These are phyloP conservation scores for Phrynosoma platyrhinos DNA, from an alignment of 2,113 vertebrate species.

Conservation along the genomic window DNA sequence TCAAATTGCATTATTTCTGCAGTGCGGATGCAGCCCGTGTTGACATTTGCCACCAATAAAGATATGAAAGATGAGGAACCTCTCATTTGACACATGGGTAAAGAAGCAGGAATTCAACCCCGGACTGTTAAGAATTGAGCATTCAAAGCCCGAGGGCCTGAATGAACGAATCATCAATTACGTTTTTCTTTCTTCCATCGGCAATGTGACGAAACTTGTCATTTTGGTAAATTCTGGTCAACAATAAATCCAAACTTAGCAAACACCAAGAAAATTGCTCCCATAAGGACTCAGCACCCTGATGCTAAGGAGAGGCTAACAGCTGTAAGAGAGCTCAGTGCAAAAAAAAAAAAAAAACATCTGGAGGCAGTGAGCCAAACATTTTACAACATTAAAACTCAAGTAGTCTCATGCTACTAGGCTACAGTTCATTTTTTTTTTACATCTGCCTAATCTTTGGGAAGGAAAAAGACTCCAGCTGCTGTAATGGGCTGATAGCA, in stretches of 20 bases:
- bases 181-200: background rate
- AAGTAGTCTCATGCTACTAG: conserved; percentile 33
- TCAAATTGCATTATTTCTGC: no score
- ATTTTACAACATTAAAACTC: background rate
- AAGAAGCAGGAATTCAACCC: no score
- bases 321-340: background rate
- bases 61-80: no score
- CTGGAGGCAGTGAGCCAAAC: background rate
- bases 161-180: background rate
- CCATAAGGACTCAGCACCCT: background rate
- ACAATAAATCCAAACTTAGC: no score
- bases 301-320: background rate
- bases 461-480: conserved; percentile 42
- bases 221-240: no score
- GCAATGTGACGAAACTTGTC: no score
- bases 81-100: no score
- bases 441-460: conserved; percentile 43
- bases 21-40: no score
- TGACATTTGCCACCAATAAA: no score
- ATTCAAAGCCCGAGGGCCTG: no score
- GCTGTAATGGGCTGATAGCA: conserved; percentile 44
- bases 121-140: no score
- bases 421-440: background rate
- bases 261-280: background rate
- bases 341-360: background rate